Evolutionary conservation across 2,113 vertebrate genomes (phyloP).

Genomic region (Australoheros scitulus): DNA sequence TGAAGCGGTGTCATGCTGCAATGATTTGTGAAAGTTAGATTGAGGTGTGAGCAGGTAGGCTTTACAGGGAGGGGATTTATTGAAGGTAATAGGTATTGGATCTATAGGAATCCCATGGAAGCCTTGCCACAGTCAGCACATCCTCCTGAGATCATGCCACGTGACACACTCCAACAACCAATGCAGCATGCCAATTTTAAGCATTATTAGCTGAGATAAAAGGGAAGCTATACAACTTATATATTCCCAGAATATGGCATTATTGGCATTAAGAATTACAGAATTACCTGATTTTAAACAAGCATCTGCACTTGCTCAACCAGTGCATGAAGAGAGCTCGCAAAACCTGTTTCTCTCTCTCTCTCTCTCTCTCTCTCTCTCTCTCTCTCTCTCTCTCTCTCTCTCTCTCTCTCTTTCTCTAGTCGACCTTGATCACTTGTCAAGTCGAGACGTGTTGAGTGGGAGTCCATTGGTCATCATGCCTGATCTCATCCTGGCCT

Average conservation of each 20-base stretch:
- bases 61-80: constrained; percentile 58
- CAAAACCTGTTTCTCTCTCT: constrained; percentile 21
- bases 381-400: too few species aligned
- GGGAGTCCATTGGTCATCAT: constrained; percentile 73
- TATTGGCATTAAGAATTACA: constrained; percentile 20
- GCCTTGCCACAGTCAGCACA: constrained; percentile 22
- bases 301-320: constrained; percentile 12
- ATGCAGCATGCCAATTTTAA: not conserved
- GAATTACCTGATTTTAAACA: not conserved
- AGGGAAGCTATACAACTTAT: not conserved
- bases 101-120: constrained; percentile 55
- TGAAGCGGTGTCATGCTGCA: constrained; percentile 39
- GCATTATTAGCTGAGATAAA: not conserved
- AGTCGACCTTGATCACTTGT: constrained; percentile 71
- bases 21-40: constrained; percentile 65
- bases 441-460: constrained; percentile 63
- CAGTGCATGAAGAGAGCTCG: constrained; percentile 49
- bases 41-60: constrained; percentile 58
- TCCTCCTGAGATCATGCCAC: constrained; percentile 53
- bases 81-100: constrained; percentile 58
- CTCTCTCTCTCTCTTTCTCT: not conserved
- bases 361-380: too few species aligned
- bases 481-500: constrained; percentile 71
- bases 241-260: not conserved
- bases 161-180: not conserved